phyloP scores from a whole-genome alignment of 2,888 invertebrate genomes.

The Drosophila prostipennis region DNA sequence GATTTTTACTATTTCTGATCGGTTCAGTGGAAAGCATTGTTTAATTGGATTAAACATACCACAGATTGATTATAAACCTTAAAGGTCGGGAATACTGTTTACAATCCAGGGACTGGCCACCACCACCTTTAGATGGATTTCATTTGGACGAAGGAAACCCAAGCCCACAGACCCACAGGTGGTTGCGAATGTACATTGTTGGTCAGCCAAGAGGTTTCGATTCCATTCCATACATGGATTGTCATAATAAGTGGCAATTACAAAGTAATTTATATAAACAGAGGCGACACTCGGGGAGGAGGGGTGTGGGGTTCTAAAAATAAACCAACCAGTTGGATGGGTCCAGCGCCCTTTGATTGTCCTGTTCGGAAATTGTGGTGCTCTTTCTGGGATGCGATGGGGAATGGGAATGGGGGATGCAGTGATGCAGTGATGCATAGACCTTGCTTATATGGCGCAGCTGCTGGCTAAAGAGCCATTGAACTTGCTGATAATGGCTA shows the following conservation, averaged over 20 bases:
- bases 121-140: conserved; percentile 1
- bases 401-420: too few species aligned
- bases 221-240: conserved; percentile 24
- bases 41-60: neutral
- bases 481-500: conserved; percentile 53
- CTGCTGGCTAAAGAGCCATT: conserved; percentile 42
- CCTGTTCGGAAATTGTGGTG: conserved; percentile 18
- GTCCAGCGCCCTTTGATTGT: conserved; percentile 37
- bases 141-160: conserved; percentile 2
- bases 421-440: conserved; percentile 10
- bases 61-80: neutral
- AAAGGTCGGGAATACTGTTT: neutral
- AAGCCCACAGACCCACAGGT: conserved; percentile 15
- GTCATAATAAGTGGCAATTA: conserved; percentile 62
- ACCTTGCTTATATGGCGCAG: conserved; percentile 27
- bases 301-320: conserved; percentile 26
- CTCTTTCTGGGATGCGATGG: conserved; percentile 6
- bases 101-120: neutral
- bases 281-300: conserved; percentile 29
- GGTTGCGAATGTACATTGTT: conserved; percentile 2
- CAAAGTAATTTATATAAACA: conserved; percentile 67
- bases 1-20: too few species aligned
- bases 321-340: conserved; percentile 33
- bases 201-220: conserved; percentile 1
- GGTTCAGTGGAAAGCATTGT: neutral